These are phyloP conservation scores for Gymnoscelis rufifasciata DNA, from an alignment of 2,888 invertebrate genomes.

Conservation along the genomic window DNA sequence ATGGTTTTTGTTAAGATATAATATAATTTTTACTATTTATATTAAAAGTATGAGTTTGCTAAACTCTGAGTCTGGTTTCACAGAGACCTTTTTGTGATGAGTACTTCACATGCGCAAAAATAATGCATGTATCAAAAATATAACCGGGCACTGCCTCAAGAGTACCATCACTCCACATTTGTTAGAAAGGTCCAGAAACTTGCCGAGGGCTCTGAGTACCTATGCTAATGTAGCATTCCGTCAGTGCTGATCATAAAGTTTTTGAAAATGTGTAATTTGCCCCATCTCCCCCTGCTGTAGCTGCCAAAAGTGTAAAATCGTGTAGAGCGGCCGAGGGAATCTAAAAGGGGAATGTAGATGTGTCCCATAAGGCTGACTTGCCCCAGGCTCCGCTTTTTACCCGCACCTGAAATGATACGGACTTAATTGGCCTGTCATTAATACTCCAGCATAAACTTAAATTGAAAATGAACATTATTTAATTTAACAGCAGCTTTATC, in stretches of 20 bases:
- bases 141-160: neutral
- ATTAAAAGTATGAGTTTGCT: too few species aligned
- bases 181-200: slow-evolving; percentile 5
- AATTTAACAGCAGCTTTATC: neutral
- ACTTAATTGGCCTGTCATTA: slow-evolving; percentile 50
- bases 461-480: slow-evolving; percentile 8
- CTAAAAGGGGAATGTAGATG: slow-evolving; percentile 44
- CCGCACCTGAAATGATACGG: slow-evolving; percentile 41
- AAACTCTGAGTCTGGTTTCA: too few species aligned
- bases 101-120: too few species aligned
- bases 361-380: slow-evolving; percentile 52
- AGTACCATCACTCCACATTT: slow-evolving; percentile 8
- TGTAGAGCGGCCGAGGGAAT: slow-evolving; percentile 54
- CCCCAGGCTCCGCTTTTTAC: slow-evolving; percentile 54
- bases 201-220: slow-evolving; percentile 7
- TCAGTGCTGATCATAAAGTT: slow-evolving; percentile 44
- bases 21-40: too few species aligned
- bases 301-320: slow-evolving; percentile 66
- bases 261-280: slow-evolving; percentile 29
- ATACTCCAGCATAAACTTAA: slow-evolving; percentile 31
- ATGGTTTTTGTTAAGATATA: too few species aligned
- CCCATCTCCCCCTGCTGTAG: slow-evolving; percentile 41
- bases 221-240: slow-evolving; percentile 34
- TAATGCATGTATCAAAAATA: neutral
- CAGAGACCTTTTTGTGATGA: too few species aligned